Conservation (phyloP, 2,888 invertebrate genomes). For the Dryococelus australis region DNA sequence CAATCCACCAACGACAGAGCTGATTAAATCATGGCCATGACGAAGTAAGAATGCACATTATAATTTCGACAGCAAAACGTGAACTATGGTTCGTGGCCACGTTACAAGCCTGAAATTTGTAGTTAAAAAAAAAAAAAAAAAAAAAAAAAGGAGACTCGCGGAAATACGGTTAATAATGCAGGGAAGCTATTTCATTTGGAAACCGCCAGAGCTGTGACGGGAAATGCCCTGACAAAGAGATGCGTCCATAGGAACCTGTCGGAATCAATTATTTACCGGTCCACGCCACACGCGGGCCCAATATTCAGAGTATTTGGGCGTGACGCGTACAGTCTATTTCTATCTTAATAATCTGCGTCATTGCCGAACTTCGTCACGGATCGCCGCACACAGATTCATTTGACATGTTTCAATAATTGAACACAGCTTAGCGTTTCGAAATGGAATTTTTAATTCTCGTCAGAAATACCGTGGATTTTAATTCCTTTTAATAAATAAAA, state of each 20-base stretch:
- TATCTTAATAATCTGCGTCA: conserved; percentile 25
- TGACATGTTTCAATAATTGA: conserved; percentile 28
- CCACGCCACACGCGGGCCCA: not conserved
- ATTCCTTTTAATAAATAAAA: conserved; percentile 25
- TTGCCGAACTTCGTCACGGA: not conserved
- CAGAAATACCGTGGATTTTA: not conserved
- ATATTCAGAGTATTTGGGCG: conserved; percentile 5
- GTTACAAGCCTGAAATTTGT: too few species aligned
- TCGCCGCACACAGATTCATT: conserved; percentile 8
- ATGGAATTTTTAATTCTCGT: conserved; percentile 24
- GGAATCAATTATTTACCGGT: conserved; percentile 12
- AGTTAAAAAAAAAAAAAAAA: not conserved
- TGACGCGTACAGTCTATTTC: not conserved
- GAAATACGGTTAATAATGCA: not conserved
- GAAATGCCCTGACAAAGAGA: not conserved
- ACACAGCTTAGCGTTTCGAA: conserved; percentile 22
- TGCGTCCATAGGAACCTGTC: not conserved
- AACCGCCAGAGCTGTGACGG: not conserved
- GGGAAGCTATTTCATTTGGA: not conserved
- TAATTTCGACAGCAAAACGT: not conserved
- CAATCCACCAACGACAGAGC: not conserved
- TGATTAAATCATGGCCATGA: not conserved
- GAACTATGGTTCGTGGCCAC: not conserved
- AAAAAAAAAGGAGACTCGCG: too few species aligned
- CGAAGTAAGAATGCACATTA: not conserved